Percentiles rank a stretch among this genome's conserved stretches.
Evolutionary conservation across 2,113 vertebrate species (phyloP).

Genomic region (Malurus elegans): DNA sequence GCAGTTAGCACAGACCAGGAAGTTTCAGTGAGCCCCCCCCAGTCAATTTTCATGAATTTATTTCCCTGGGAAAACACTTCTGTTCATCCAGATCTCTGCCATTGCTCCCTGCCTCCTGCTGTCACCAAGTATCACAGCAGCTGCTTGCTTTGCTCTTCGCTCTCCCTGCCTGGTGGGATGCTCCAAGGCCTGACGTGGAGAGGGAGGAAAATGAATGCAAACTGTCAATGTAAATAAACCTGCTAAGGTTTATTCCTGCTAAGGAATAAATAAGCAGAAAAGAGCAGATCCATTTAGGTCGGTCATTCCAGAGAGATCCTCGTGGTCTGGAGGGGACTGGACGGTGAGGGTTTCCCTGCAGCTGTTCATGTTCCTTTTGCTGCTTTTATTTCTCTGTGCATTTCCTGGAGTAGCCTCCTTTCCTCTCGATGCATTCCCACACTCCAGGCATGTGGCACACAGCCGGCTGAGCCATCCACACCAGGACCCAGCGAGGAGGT

Average conservation of each 20-base stretch:
- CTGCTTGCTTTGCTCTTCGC: neutral
- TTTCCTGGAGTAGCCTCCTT: neutral
- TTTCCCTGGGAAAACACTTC: neutral
- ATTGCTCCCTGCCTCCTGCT: neutral
- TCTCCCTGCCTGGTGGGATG: neutral
- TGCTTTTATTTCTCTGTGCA: neutral
- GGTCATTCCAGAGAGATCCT: neutral
- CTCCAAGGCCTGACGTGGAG: neutral
- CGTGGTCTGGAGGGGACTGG: fast-evolving
- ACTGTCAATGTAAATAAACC: neutral
- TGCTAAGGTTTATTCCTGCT: neutral
- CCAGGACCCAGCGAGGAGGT: fast-evolving
- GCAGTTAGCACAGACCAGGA: neutral
- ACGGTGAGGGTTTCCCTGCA: neutral
- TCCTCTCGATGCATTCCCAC: neutral
- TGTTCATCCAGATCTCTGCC: neutral
- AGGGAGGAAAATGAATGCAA: neutral
- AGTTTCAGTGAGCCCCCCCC: neutral
- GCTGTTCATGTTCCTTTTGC: neutral
- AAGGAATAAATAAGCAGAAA: neutral
- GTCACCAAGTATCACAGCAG: neutral
- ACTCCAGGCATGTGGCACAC: fast-evolving
- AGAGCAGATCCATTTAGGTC: fast-evolving
- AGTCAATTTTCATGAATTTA: neutral
- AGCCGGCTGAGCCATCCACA: fast-evolving